Percentiles rank a stretch among this genome's conserved stretches.
phyloP scores from a whole-genome alignment of 2,888 invertebrate genomes.

The Caenorhabditis plicata region DNA sequence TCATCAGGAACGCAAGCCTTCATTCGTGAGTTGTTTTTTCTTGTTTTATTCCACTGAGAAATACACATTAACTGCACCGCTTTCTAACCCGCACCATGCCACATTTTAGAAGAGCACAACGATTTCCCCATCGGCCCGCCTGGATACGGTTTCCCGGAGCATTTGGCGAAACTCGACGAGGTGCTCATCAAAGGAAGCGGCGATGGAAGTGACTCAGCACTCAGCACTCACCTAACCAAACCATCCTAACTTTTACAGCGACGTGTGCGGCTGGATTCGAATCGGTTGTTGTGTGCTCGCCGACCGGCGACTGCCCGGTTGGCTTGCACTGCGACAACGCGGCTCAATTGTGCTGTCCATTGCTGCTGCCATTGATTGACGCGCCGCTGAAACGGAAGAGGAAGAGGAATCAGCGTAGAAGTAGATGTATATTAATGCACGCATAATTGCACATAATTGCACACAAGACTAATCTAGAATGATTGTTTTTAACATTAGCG shows the following conservation, averaged over 20 bases:
- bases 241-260: constrained; percentile 21
- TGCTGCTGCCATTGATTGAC: constrained; percentile 56
- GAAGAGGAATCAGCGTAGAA: constrained; percentile 10
- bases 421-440: no score
- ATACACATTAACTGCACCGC: background rate
- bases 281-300: constrained; percentile 45
- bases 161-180: constrained; percentile 50
- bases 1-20: constrained; percentile 32
- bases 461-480: no score
- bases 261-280: constrained; percentile 55
- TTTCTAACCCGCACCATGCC: constrained; percentile 12
- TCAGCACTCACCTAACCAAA: background rate
- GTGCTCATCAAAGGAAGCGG: constrained; percentile 56
- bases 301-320: constrained; percentile 49
- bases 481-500: no score
- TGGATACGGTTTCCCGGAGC: constrained; percentile 52
- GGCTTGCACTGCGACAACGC: constrained; percentile 58
- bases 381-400: constrained; percentile 34
- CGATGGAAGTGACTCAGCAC: constrained; percentile 49
- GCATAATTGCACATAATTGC: no score
- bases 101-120: constrained; percentile 14
- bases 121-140: constrained; percentile 58
- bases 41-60: no score
- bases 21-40: constrained; percentile 44
- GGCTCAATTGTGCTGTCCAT: constrained; percentile 57